Evolutionary conservation across 2,888 invertebrate species (phyloP), one percentile per base, ranked within the genome.

Genomic region (Uropetala carovei): DNA sequence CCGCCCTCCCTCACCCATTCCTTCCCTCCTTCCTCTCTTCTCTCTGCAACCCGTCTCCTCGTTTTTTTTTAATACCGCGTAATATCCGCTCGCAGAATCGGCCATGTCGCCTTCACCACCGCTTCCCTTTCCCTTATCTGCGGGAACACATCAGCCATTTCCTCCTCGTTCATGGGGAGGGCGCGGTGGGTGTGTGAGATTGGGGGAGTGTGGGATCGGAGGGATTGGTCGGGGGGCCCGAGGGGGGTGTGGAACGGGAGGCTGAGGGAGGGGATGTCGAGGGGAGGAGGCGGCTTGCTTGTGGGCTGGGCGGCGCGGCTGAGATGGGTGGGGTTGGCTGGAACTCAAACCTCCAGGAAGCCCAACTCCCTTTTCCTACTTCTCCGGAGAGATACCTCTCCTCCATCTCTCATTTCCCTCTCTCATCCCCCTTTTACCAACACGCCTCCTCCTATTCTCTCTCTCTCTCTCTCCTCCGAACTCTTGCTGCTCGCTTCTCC

Each of bases 351-450:
- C 89, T 89, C 64, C 89, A 86, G 68, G 68, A 89, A 89, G 89
- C 75, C 75, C 75, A 22, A 43, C 43, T 43, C 57, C 83, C 83
- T 83, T 83, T 83, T 83, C 83, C 83, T 57, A 83, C 59, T 64
- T 59, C 86, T 86, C 86, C 86, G 86, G 59, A 60, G 85, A 60
- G 60, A 60, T 60, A 60, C 94, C 94, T 92, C 94, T 94, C 93
- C 94, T 94, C 94, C 94, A 94, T 94, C 94, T 94, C 94, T 94
- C 94, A 94, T 94, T 94, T 94, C 94, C 94, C 94, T 94, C 93
- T 94, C 93, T 94, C 94, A 93, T 93, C 93, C 93, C 92, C 92
- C 83, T 30, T 92, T 92, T 92, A 92, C 93, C 91, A 81, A 92
- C 92, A 89, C 92, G 92, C 84, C 91, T 92, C 91, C 92, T 75